phyloP scores from a whole-genome alignment of 1,140 invertebrate genomes.

The Gryon sp. region DNA sequence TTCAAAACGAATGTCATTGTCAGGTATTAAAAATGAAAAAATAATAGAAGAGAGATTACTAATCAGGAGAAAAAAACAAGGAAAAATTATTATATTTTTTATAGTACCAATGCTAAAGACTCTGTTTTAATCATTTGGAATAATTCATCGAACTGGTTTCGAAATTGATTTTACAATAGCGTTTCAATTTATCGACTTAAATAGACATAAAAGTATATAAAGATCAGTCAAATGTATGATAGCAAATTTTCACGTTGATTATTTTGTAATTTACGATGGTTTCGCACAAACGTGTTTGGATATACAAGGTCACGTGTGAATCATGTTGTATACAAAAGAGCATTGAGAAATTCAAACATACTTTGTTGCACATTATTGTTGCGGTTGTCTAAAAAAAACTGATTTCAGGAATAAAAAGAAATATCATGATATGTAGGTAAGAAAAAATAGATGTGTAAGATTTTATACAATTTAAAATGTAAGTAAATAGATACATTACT shows the following conservation, averaged over 20 bases:
- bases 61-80: too few species aligned
- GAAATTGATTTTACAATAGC: conserved; percentile 9
- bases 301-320: conserved; percentile 34
- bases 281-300: conserved; percentile 2
- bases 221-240: conserved; percentile 19
- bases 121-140: conserved; percentile 1
- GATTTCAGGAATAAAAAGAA: too few species aligned
- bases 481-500: too few species aligned
- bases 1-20: conserved; percentile 41
- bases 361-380: conserved; percentile 7
- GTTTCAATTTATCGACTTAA: conserved; percentile 9
- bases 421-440: too few species aligned
- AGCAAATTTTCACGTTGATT: conserved; percentile 43
- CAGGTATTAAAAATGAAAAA: conserved; percentile 14
- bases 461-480: too few species aligned
- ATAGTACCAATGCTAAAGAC: too few species aligned
- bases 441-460: too few species aligned
- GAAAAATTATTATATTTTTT: not conserved
- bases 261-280: conserved; percentile 37
- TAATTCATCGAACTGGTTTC: not conserved
- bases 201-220: conserved; percentile 29
- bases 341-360: not conserved
- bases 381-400: too few species aligned
- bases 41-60: too few species aligned
- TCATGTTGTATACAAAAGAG: conserved; percentile 28